Base-by-base conservation (phyloP, 2,888 invertebrate species). In the Platycnemis pennipes region DNA sequence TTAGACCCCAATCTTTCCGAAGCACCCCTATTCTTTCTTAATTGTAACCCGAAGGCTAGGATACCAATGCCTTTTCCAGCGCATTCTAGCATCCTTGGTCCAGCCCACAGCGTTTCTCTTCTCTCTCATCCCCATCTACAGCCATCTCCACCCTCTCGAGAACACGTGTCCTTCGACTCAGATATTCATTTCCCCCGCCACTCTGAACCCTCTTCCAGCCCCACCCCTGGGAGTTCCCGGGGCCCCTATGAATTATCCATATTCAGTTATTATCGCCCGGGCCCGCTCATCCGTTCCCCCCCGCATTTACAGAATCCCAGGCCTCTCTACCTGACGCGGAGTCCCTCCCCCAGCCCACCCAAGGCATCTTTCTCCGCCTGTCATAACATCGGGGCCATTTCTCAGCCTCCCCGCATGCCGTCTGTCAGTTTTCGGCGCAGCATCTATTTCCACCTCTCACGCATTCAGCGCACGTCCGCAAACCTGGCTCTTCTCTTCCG, bases 231-330 rank as follows among this genome's bases (percentile, higher is more conserved):
- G 11, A 26, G 77, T 77, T 37, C 37, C 77, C 31, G 7, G 77
- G 77, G 77, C 77, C 13, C 37, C 37, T n/a, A 77, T 77, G 37
- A 77, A 77, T 37, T 77, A 77, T 77, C 77, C 77, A 77, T 37
- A 37, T 13, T 37, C 77, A 37, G 77, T 37, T 77, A 77, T 77
- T 77, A 31, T 37, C 77, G 37, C 31, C 77, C 8, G 13, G 49
- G 11, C 49, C 49, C 4, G 49, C 2, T 19, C 49, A 11, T 49
- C 3, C 16, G 1, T 37, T 11, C 37, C 37, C 31, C 69, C 11
- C 69, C 31, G 31, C 31, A 11, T 19, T 19, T 19, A 49, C 1
- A 49, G 13, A 16, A 2, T 11, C 4, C 19, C 49, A 49, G 0
- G 8, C 13, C 5, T 49, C 49, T 49, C 49, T 13, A 11, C 49